Evolutionary conservation across 2,888 invertebrate genomes (phyloP).

Genomic region (Julus scanicus): DNA sequence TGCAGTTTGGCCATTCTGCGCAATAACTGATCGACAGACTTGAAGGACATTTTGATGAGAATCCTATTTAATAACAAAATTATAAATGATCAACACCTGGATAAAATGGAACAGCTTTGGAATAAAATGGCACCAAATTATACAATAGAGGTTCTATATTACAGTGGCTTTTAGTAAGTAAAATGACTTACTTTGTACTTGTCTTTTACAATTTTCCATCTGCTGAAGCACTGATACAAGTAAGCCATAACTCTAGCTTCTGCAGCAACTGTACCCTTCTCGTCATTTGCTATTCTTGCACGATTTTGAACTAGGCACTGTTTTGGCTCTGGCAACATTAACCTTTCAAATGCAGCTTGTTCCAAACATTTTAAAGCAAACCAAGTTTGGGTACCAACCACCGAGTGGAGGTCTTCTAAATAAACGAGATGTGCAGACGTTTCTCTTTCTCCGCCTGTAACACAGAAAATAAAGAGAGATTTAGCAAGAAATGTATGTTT

Average conservation of each 20-base stretch:
- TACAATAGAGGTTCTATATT: too few relatives aligned
- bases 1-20: neutral
- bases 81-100: neutral
- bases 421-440: constrained; percentile 70
- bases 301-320: constrained; percentile 49
- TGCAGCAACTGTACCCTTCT: constrained; percentile 68
- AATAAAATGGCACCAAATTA: too few relatives aligned
- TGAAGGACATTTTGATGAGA: neutral
- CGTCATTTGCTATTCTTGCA: constrained; percentile 31
- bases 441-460: neutral
- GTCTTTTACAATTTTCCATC: constrained; percentile 11
- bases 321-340: constrained; percentile 68
- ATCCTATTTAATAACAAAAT: neutral
- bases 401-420: constrained; percentile 72
- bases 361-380: constrained; percentile 77
- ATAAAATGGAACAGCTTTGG: too few relatives aligned
- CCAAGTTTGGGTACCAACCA: constrained; percentile 68
- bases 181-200: constrained; percentile 7
- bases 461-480: neutral
- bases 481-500: neutral
- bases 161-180: too few relatives aligned
- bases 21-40: neutral
- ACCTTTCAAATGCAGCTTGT: constrained; percentile 82
- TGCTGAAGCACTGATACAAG: constrained; percentile 73
- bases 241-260: constrained; percentile 77